phyloP scores from a whole-genome alignment of 2,888 invertebrate species.

The Operophtera brumata region DNA sequence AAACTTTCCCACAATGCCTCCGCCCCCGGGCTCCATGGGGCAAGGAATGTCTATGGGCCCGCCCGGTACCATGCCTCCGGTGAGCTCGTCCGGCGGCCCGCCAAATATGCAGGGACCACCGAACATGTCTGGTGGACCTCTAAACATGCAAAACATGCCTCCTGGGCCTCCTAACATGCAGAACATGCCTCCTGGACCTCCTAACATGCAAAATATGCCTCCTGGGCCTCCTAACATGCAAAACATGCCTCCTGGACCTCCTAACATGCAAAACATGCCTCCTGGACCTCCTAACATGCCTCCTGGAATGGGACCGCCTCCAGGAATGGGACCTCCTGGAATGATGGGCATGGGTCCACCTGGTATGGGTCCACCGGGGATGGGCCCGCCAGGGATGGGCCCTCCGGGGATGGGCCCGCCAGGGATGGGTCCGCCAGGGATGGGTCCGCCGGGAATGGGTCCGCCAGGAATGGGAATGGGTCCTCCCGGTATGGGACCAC shows the following conservation, averaged over 20 bases:
- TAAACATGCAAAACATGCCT: constrained; percentile 33
- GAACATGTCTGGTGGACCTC: constrained; percentile 22
- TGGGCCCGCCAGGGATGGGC: constrained; percentile 24
- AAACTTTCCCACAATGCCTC: constrained; percentile 58
- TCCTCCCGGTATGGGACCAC: constrained; percentile 61
- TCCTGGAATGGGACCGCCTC: constrained; percentile 29
- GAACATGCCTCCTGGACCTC: constrained; percentile 28
- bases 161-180: constrained; percentile 33
- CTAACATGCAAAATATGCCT: constrained; percentile 48
- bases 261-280: constrained; percentile 33
- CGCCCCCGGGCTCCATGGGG: constrained; percentile 58
- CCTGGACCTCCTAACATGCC: constrained; percentile 25
- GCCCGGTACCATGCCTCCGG: constrained; percentile 57
- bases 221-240: constrained; percentile 45
- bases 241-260: constrained; percentile 22
- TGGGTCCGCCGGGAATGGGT: constrained; percentile 51
- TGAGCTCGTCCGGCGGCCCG: constrained; percentile 47
- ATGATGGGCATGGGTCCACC: too few relatives aligned
- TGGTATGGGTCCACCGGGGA: constrained; percentile 22
- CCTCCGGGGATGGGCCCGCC: constrained; percentile 44
- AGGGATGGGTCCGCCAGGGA: constrained; percentile 40
- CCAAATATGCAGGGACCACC: constrained; percentile 32
- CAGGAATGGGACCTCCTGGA: not conserved
- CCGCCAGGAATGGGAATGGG: constrained; percentile 50
- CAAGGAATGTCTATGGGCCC: constrained; percentile 53